These are phyloP conservation scores for Strix occidentalis DNA, from an alignment of 2,797 vertebrate species.

Conservation along the genomic window DNA sequence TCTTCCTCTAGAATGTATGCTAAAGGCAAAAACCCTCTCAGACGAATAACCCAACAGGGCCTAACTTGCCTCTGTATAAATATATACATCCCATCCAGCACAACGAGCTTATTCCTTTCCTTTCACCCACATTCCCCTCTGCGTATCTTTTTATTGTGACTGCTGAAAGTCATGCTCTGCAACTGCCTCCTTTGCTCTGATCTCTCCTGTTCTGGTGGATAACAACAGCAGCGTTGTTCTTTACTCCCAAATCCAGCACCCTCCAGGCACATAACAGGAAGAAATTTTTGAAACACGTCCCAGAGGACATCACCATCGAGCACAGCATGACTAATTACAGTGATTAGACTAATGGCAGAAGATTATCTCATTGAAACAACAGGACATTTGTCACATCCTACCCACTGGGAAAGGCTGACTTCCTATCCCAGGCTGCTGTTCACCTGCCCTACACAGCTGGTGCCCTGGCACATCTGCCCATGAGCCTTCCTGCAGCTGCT, in stretches of 20 bases:
- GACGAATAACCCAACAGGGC: background rate
- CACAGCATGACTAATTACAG: background rate
- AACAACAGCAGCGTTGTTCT: background rate
- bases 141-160: background rate
- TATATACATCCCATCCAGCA: background rate
- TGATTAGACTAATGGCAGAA: slow-evolving; percentile 5
- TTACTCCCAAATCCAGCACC: background rate
- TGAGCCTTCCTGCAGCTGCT: background rate
- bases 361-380: slow-evolving; percentile 27
- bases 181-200: background rate
- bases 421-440: background rate
- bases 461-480: background rate
- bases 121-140: background rate
- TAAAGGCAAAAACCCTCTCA: background rate
- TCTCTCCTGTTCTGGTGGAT: background rate
- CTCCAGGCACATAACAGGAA: background rate
- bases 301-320: background rate
- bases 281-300: background rate
- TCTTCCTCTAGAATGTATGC: background rate
- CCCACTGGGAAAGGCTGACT: background rate
- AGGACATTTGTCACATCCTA: background rate
- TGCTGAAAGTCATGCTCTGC: background rate
- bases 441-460: background rate
- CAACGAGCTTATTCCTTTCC: background rate
- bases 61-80: background rate